Base-by-base conservation (phyloP, 2,113 vertebrate genomes). In the Thamnaconus septentrionalis region DNA sequence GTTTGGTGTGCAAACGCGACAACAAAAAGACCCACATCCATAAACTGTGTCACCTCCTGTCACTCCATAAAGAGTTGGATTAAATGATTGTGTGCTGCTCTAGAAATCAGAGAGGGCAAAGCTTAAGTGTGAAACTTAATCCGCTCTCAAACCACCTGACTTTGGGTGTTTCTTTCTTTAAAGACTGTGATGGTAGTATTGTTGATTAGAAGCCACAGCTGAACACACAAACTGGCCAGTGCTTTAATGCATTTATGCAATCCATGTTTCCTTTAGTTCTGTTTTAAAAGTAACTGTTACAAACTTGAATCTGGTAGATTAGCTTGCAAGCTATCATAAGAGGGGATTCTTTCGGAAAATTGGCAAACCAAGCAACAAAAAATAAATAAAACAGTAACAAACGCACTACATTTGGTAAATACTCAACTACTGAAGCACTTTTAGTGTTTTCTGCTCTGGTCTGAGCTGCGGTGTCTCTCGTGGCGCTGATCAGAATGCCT, bases 121-220 rank as follows among this genome's bases (percentile, higher is more conserved):
- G 3, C 55, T 70, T 80, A 56, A 52, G 68, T 71, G 61, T 64
- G 66, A 72, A 72, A 50, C 76, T 58, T 75, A 75, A 31, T 72
- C 61, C 56, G 42, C 54, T 49, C 70, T 62, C 47, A 65, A 61
- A 64, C 65, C 60, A 54, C 54, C 63, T 81, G 74, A 82, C 76
- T 62, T 64, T 61, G 50, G 48, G 31, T 61, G 41, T 73, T 83
- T 46, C 53, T 51, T 62, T 74, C 56, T 69, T 78, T 53, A 45
- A 76, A 70, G 50, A 5, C 47, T 52, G 53, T 58, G 45, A 71
- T 53, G 48, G n/a, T 18, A 10, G 50, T 56, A 11, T 48, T 46
- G 44, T 61, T 69, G 42, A 56, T 61, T 58, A 66, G 43, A 60
- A 50, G 40, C 56, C 68, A 70, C 18, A 31, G 18, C 18, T 31